Base-by-base conservation (phyloP, 2,113 vertebrate species). In the Corvus moneduloides region DNA sequence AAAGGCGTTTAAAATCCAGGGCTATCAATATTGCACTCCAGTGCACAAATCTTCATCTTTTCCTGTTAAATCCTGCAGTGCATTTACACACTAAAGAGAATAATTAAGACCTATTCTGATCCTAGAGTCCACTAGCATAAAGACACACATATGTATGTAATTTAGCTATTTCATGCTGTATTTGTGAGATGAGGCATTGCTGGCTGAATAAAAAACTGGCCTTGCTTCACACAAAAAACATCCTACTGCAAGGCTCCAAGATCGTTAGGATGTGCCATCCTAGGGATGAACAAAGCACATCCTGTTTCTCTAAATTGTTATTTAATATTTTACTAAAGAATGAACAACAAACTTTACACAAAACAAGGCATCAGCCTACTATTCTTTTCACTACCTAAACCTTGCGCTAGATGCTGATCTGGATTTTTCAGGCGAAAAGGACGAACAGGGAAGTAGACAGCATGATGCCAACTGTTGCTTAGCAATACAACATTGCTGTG, bases 401-500 rank as follows among this genome's bases (percentile, higher is more conserved):
- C 30, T 21, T 17, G 15, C 52, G 4, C 49, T 74, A 80, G 67
- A 80, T n/a, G 68, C 55, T 37, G 92, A 73, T 82, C 30, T 66
- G 58, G 46, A 37, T 76, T 92, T 87, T 66, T 32, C 39, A 90
- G 87, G 51, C 39, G 2, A 56, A 58, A 56, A 64, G 58, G 46
- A 87, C 0, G 4, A 58, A 21, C 10, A 13, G 43, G n/a, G 74
- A 68, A 69, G 1, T 7, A 87, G 89, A 52, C 84, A 91, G 94
- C 52, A 4, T 27, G 68, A 85, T 92, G 90, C 94, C 92, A 91
- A 91, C 91, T 93, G 93, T 93, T 93, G 93, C 94, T 96, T 95
- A 96, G 96, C 94, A 86, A 95, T 94, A 37, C 13, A 24, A 63
- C 5, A 21, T 8, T 58, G 30, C 75, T 92, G 35, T 72, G 93